Conservation (phyloP, 2,888 invertebrate genomes). For the Caenorhabditis sulstoni region DNA sequence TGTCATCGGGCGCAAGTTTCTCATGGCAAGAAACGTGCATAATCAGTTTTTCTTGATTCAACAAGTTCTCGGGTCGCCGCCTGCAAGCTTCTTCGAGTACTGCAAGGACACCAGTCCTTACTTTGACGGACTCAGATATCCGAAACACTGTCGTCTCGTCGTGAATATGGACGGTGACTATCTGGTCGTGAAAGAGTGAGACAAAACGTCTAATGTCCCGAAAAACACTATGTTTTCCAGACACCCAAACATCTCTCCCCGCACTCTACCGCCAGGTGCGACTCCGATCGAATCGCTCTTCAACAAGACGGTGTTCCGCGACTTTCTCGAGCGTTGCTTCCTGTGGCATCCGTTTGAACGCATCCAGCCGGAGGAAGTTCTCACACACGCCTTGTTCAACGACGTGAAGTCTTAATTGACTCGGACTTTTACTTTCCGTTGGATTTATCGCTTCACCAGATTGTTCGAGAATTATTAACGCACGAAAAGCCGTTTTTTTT, state of each 20-base stretch:
- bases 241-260: neutral
- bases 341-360: neutral
- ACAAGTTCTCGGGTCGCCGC: constrained; percentile 1
- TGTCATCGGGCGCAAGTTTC: neutral
- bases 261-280: neutral
- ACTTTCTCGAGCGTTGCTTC: constrained; percentile 2
- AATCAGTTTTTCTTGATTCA: constrained; percentile 8
- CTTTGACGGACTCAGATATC: neutral
- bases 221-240: neutral
- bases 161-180: neutral
- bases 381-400: neutral
- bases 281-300: neutral
- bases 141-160: neutral
- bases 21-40: neutral
- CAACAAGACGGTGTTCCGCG: neutral
- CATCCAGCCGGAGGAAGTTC: neutral
- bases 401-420: neutral
- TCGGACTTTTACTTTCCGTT: too few species aligned
- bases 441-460: too few species aligned
- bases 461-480: too few species aligned
- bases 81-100: neutral
- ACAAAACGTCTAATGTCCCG: too few species aligned
- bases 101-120: neutral
- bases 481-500: too few species aligned
- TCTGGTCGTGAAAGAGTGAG: too few species aligned